phyloP scores from a whole-genome alignment of 2,113 vertebrate species.

The Cheilinus undulatus region DNA sequence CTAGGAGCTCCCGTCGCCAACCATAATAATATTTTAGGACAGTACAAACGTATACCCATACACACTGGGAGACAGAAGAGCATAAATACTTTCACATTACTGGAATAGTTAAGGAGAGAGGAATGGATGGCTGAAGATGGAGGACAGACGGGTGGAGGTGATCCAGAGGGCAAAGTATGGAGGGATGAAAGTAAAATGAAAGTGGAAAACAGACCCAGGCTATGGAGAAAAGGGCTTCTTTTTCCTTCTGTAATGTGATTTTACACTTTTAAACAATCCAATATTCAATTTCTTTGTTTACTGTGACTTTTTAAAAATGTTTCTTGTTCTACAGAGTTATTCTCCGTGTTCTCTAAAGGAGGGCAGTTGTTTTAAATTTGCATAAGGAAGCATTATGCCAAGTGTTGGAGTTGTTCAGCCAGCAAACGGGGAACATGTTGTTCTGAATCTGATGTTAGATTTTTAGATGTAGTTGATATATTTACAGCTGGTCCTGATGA shows the following conservation, averaged over 20 bases:
- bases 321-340: not conserved
- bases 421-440: not conserved
- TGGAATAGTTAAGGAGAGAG: slow-evolving; percentile 66
- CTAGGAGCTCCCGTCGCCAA: slow-evolving; percentile 66
- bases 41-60: slow-evolving; percentile 40
- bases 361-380: not conserved
- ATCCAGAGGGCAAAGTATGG: slow-evolving; percentile 65
- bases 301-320: not conserved
- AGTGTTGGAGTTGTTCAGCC: not conserved
- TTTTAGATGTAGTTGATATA: not conserved
- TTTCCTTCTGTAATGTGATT: slow-evolving; percentile 7
- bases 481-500: not conserved
- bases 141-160: slow-evolving; percentile 66
- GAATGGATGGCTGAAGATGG: slow-evolving; percentile 57
- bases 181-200: slow-evolving; percentile 51
- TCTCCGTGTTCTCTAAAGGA: not conserved
- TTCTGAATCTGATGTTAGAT: not conserved
- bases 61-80: slow-evolving; percentile 47
- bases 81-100: slow-evolving; percentile 77
- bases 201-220: slow-evolving; percentile 1
- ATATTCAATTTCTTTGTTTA: slow-evolving; percentile 14
- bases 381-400: not conserved
- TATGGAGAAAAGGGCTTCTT: not conserved
- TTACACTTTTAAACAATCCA: slow-evolving; percentile 1
- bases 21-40: slow-evolving; percentile 76